Evolutionary conservation across 2,113 vertebrate species (phyloP).

Genomic region (Abramis brama): DNA sequence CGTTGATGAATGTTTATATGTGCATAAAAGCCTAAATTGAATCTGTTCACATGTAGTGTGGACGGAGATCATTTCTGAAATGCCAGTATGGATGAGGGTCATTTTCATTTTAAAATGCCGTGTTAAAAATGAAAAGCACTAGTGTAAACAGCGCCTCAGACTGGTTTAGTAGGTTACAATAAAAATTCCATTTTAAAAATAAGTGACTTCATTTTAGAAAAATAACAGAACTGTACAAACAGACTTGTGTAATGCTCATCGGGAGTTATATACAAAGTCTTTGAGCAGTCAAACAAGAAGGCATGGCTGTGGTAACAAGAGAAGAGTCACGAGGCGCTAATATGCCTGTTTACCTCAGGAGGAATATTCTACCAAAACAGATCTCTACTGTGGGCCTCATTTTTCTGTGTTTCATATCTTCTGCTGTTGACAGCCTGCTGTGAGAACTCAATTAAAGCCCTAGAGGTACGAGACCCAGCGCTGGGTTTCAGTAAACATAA

Average conservation of each 20-base stretch:
- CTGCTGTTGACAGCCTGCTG: constrained; percentile 2
- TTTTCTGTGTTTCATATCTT: constrained; percentile 14
- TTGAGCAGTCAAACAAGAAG: constrained; percentile 19
- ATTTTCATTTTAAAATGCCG: too few species aligned
- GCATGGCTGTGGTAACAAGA: neutral
- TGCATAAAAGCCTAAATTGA: too few species aligned
- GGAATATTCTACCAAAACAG: neutral
- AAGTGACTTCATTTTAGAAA: neutral
- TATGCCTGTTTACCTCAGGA: constrained; percentile 1
- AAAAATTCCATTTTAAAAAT: neutral
- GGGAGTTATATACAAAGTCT: neutral
- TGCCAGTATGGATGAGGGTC: too few species aligned
- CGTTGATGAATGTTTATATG: too few species aligned
- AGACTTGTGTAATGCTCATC: neutral
- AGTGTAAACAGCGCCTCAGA: too few species aligned
- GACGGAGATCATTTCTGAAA: too few species aligned
- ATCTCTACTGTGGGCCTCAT: constrained; percentile 15
- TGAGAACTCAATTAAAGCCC: constrained; percentile 29
- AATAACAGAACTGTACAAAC: neutral
- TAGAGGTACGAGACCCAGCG: neutral
- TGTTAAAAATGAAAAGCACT: too few species aligned
- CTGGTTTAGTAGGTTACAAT: neutral
- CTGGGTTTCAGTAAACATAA: constrained; percentile 37
- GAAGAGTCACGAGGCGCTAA: neutral
- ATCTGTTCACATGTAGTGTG: too few species aligned